phyloP scores from a whole-genome alignment of 2,888 invertebrate genomes.

The Drosophila rubida region DNA sequence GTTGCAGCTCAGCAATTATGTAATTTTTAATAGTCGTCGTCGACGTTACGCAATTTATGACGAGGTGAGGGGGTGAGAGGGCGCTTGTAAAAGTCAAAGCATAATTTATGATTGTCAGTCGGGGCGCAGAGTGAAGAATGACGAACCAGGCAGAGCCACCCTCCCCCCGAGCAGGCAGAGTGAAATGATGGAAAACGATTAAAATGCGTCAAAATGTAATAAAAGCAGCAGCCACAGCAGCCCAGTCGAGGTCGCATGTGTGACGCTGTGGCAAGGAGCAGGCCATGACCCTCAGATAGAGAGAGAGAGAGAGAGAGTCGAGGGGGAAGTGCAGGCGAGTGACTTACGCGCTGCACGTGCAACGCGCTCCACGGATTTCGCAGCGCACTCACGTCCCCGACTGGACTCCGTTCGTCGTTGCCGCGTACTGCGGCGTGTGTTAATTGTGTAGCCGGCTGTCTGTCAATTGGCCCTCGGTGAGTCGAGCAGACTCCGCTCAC shows the following conservation, averaged over 20 bases:
- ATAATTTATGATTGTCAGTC: constrained; percentile 75
- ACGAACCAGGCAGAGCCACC: constrained; percentile 41
- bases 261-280: constrained; percentile 25
- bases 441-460: constrained; percentile 61
- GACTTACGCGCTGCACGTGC: constrained; percentile 57
- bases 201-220: constrained; percentile 60
- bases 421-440: constrained; percentile 56
- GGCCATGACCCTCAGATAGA: too few species aligned
- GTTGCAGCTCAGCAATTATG: constrained; percentile 74
- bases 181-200: constrained; percentile 60
- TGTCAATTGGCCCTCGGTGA: constrained; percentile 60
- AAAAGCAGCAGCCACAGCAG: constrained; percentile 34
- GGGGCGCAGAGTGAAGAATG: constrained; percentile 31
- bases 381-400: constrained; percentile 55
- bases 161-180: constrained; percentile 10
- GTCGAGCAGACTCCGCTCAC: not conserved
- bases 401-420: constrained; percentile 31
- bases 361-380: constrained; percentile 61
- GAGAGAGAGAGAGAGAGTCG: too few species aligned
- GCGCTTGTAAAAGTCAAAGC: constrained; percentile 66
- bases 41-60: constrained; percentile 66
- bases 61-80: constrained; percentile 12
- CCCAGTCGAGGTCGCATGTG: constrained; percentile 39
- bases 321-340: constrained; percentile 46
- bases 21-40: constrained; percentile 72